A percentile compares a stretch with the other conserved stretches of the same genome.
Conservation (phyloP, 2,888 invertebrate genomes). For the Scrobipalpa atriplicella region DNA sequence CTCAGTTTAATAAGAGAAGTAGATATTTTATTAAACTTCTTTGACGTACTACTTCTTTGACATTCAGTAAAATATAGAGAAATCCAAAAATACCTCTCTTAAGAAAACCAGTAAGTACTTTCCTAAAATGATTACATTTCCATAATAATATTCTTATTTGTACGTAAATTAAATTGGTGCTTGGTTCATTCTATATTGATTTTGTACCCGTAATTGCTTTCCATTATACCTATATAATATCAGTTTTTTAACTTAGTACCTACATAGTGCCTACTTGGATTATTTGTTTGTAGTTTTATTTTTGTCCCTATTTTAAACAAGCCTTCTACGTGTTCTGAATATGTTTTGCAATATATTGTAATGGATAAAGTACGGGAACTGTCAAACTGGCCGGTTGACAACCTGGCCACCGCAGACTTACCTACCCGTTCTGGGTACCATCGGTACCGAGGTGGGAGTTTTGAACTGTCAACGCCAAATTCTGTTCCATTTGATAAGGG, state of each 20-base stretch:
- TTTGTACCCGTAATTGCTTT: background rate
- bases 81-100: too few species aligned
- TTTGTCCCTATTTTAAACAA: too few species aligned
- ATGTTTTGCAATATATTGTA: background rate
- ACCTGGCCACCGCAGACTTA: background rate
- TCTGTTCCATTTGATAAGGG: constrained; percentile 2
- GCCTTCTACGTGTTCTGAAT: too few species aligned
- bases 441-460: background rate
- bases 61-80: too few species aligned
- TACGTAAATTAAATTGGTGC: background rate
- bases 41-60: too few species aligned
- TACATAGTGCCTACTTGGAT: background rate
- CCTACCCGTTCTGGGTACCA: background rate
- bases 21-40: too few species aligned
- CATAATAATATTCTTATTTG: background rate
- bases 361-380: background rate
- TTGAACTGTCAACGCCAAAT: constrained; percentile 5
- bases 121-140: background rate
- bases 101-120: too few species aligned
- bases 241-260: background rate
- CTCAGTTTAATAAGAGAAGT: too few species aligned
- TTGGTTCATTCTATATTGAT: background rate
- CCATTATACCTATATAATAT: background rate
- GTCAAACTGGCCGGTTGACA: constrained; percentile 3
- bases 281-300: too few species aligned